Evolutionary conservation across 2,113 vertebrate species (phyloP).

Genomic region (Scopus umbretta): DNA sequence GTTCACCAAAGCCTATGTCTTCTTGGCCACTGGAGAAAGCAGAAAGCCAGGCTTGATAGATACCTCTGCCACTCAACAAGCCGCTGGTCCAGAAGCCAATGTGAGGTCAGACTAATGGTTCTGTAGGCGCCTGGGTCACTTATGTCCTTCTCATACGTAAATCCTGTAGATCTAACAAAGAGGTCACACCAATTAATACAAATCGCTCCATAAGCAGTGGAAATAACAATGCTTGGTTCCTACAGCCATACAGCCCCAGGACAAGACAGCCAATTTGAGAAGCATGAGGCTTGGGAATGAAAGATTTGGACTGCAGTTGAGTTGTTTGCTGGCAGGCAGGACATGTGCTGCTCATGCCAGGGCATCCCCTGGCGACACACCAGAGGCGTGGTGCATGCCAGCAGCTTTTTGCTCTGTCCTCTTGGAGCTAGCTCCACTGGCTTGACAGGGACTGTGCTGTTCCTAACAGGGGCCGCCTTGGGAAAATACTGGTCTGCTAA

Average conservation of each 20-base stretch:
- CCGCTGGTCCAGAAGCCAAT: not conserved
- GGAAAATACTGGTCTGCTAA: not conserved
- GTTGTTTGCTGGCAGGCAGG: not conserved
- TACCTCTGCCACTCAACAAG: not conserved
- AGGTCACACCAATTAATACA: not conserved
- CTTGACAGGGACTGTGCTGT: not conserved
- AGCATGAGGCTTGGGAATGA: not conserved
- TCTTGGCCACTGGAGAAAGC: not conserved
- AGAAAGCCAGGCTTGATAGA: not conserved
- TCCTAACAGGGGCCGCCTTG: not conserved
- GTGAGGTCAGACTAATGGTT: not conserved
- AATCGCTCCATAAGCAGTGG: not conserved
- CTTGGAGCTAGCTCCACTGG: not conserved
- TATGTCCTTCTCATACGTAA: not conserved
- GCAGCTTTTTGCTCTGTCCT: not conserved
- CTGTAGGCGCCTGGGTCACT: not conserved
- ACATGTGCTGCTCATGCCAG: not conserved
- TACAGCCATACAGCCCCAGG: not conserved
- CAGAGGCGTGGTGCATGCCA: not conserved
- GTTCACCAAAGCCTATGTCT: not conserved
- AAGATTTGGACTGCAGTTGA: not conserved
- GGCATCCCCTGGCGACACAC: not conserved
- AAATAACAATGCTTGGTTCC: rapidly evolving
- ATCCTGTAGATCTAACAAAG: not conserved
- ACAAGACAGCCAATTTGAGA: not conserved